A percentile compares a stretch with the other conserved stretches of the same genome.
Conservation (phyloP, 2,888 invertebrate genomes). For the Nomada lathburiana region DNA sequence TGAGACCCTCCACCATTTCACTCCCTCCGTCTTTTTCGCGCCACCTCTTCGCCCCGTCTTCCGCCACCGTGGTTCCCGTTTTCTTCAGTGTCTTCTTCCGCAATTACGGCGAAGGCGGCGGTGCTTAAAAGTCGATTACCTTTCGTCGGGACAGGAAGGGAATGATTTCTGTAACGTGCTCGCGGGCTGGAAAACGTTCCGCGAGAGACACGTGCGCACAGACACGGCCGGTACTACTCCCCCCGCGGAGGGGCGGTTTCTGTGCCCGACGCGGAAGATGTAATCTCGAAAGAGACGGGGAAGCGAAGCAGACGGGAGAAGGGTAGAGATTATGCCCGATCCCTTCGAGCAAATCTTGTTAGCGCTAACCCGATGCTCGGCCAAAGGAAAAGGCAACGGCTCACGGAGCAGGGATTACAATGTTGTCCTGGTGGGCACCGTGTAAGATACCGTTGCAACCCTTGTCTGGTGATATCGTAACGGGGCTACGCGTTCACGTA, state of each 20-base stretch:
- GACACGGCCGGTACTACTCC: not conserved
- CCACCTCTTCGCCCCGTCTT: not conserved
- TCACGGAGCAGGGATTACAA: constrained; percentile 57
- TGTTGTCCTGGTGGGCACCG: constrained; percentile 53
- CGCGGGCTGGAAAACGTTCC: constrained; percentile 44
- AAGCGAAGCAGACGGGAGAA: constrained; percentile 57
- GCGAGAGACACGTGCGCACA: constrained; percentile 12
- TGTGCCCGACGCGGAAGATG: constrained; percentile 64
- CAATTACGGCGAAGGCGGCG: constrained; percentile 60
- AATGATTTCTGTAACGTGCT: constrained; percentile 59
- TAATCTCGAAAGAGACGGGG: constrained; percentile 68
- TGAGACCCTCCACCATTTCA: not conserved
- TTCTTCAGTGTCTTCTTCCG: constrained; percentile 38
- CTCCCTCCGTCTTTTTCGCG: not conserved
- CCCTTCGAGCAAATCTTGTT: constrained; percentile 79
- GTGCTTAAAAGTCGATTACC: constrained; percentile 70
- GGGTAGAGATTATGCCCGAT: constrained; percentile 71
- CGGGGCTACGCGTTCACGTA: constrained; percentile 36
- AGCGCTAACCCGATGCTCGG: constrained; percentile 71
- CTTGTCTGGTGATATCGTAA: constrained; percentile 37
- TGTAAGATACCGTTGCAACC: constrained; percentile 19
- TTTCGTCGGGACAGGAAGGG: constrained; percentile 46
- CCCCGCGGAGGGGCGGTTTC: constrained; percentile 56
- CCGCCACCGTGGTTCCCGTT: not conserved
- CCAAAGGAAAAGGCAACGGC: constrained; percentile 70